Percentiles rank a stretch among this genome's conserved stretches.
Evolutionary conservation across 2,888 invertebrate genomes (phyloP).

Genomic region (Euplagia quadripunctaria): DNA sequence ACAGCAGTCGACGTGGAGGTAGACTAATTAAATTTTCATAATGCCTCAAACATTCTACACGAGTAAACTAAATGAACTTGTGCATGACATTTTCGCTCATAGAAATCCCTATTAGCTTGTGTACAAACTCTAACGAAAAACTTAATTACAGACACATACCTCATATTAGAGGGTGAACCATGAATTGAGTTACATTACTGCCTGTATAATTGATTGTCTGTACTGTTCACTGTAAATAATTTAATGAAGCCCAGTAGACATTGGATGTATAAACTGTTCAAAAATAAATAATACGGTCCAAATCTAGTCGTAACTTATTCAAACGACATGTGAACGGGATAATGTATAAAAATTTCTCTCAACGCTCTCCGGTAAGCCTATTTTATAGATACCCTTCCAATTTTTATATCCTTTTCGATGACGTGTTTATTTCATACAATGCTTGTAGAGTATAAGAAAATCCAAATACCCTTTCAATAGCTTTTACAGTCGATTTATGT

Average conservation of each 20-base stretch:
- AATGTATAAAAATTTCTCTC: slow-evolving; percentile 53
- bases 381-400: slow-evolving; percentile 57
- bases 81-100: slow-evolving; percentile 49
- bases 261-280: slow-evolving; percentile 22
- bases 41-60: slow-evolving; percentile 61
- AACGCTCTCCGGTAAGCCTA: slow-evolving; percentile 54
- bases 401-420: slow-evolving; percentile 42
- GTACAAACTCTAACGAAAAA: background rate
- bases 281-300: slow-evolving; percentile 39
- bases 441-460: slow-evolving; percentile 29
- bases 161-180: background rate
- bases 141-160: background rate
- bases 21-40: slow-evolving; percentile 71
- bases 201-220: background rate
- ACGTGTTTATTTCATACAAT: slow-evolving; percentile 42
- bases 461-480: slow-evolving; percentile 27
- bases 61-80: slow-evolving; percentile 60
- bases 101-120: slow-evolving; percentile 36
- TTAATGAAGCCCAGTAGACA: slow-evolving; percentile 33
- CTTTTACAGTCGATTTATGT: background rate
- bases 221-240: slow-evolving; percentile 14
- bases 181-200: too few relatives aligned
- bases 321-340: slow-evolving; percentile 53
- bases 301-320: slow-evolving; percentile 53
- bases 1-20: slow-evolving; percentile 52